Base-by-base conservation (phyloP, 2,113 vertebrate genomes). In the Salvator merianae region DNA sequence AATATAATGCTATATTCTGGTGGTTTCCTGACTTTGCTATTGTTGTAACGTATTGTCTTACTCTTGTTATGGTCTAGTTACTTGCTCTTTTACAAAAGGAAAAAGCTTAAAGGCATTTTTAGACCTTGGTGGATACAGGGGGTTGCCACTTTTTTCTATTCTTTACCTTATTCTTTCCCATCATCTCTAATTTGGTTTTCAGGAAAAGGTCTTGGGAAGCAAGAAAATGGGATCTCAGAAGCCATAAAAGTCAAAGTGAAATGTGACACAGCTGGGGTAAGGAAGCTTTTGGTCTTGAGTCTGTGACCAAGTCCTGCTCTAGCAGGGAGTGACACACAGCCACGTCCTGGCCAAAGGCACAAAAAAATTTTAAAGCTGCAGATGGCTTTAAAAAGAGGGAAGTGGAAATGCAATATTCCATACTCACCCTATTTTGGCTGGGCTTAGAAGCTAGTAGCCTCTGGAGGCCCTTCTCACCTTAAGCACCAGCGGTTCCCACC, bases 231-330 rank as follows among this genome's bases (percentile, higher is more conserved):
- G 77, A 98, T 98, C 34, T 93, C 96, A 0, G 96, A 98, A 86
- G 96, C 98, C 79, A 96, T 99, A 91, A 97, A 95, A 89, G 97
- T 98, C 87, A 98, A 97, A 89, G 94, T 98, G 84, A 99, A 99
- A 90, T 97, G 97, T 38, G 97, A 94, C 92, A 97, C 96, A 83
- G 95, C 97, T 5, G 98, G 98, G 95, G 98, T 97, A 91, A 97
- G 97, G 82, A 32, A 14, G 30, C 22, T 3, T 24, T 7, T 59
- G 7, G 3, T 12, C 7, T 69, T 22, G 38, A 73, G 32, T 9
- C 1, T 1, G 22, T 14, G 43, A 22, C 3, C n/a, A n/a, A n/a
- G n/a, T n/a, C n/a, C n/a, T n/a, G n/a, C n/a, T n/a, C n/a, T n/a
- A n/a, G n/a, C n/a, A 9, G 43, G 43, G 43, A 47, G 43, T 9